Evolutionary conservation across 2,888 invertebrate genomes (phyloP), one percentile per base, ranked within the genome.

Genomic region (Scaptomyza flava): DNA sequence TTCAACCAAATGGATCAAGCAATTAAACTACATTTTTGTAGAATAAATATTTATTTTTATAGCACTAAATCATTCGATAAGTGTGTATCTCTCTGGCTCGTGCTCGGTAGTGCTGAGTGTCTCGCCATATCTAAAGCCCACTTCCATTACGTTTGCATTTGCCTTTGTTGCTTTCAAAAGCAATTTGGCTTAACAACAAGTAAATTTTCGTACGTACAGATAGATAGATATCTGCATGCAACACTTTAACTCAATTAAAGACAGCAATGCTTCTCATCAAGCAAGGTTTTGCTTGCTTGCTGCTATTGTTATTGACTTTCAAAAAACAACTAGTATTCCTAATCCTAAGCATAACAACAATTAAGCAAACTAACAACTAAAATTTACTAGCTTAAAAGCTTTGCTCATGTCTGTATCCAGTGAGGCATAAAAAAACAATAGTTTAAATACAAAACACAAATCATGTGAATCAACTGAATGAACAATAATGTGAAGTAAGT

Each of bases 181-280:
- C 82, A 82, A 86, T 86, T 82, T 86, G 82, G 87, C 76, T 78
- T 81, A 83, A 81, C 62, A 77, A 80, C 81, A 74, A 77, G 66
- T 69, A 54, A 62, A 62, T 57, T 2, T 5, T 12, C 12, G 2
- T 53, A 36, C 42, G 45, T 36, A 48, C 20, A 17, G 60, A 61
- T 43, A 60, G 62, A 58, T 50, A 48, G 34, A 51, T 30, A 62
- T 33, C 58, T 46, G 58, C 41, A 50, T 8, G 43, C 6, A 51
- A 51, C 64, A 72, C 76, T 81, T 75, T 69, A 76, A 81, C 81
- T 83, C 87, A 82, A 82, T 82, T 86, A 82, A 72, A 63, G 79
- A 59, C 78, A 41, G 70, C 53, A 54, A 38, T 7, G 8, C 38
- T 68, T 66, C 71, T 60, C 63, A 82, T 56, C 73, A n/a, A 69